These are phyloP conservation scores for Caenorhabditis japonica DNA, from an alignment of 2,888 invertebrate genomes.

Conservation along the genomic window DNA sequence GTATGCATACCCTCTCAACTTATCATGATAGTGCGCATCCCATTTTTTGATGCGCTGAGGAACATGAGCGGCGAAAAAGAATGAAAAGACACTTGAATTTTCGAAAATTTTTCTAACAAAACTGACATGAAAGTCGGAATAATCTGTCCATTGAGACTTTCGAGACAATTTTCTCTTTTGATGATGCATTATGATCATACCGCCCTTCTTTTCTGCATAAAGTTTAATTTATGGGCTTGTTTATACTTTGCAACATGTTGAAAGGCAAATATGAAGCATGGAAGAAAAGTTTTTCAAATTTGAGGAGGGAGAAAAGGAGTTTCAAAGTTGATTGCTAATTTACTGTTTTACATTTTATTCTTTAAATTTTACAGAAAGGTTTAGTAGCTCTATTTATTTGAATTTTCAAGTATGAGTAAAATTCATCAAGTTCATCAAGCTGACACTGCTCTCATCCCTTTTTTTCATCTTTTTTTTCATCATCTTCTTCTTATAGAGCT, in stretches of 20 bases:
- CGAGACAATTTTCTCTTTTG: conserved; percentile 1
- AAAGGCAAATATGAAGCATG: conserved; percentile 1
- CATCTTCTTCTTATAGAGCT: neutral
- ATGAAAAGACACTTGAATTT: conserved; percentile 2
- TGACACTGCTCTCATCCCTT: conserved; percentile 9
- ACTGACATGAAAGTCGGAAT: neutral
- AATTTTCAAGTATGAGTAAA: too few relatives aligned
- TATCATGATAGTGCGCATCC: conserved; percentile 34
- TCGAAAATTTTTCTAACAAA: conserved; percentile 5
- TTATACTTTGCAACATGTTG: too few relatives aligned
- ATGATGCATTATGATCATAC: too few relatives aligned
- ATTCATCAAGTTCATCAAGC: conserved; percentile 28
- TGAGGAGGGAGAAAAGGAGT: too few relatives aligned
- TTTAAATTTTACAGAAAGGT: too few relatives aligned
- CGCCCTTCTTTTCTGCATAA: neutral
- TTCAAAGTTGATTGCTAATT: too few relatives aligned
- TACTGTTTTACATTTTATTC: too few relatives aligned
- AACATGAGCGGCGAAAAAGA: neutral
- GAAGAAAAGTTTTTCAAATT: too few relatives aligned
- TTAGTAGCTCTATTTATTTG: too few relatives aligned
- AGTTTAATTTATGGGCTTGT: conserved; percentile 13
- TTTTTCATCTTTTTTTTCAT: neutral
- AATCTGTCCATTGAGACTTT: conserved; percentile 19
- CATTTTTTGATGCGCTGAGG: too few relatives aligned
- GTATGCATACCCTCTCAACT: conserved; percentile 47